These are phyloP conservation scores for Fulmarus glacialis DNA, from an alignment of 2,113 vertebrate species.

Conservation along the genomic window DNA sequence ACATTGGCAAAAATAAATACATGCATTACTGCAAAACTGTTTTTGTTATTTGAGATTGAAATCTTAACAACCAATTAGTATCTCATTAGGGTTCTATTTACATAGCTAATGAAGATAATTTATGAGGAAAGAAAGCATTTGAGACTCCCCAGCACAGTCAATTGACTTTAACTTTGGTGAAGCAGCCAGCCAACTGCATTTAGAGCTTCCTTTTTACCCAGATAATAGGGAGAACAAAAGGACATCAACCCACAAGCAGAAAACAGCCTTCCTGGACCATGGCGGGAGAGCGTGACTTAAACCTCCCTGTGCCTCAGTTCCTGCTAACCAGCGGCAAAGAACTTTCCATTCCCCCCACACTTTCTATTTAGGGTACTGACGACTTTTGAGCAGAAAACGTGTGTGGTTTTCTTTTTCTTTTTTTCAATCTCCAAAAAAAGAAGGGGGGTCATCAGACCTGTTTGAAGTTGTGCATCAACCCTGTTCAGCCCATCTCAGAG, in stretches of 20 bases:
- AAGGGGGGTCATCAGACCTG: neutral
- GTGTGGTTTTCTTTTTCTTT: neutral
- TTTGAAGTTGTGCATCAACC: neutral
- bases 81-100: conserved; percentile 35
- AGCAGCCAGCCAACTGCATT: neutral
- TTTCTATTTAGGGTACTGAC: neutral
- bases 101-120: conserved; percentile 27
- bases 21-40: neutral
- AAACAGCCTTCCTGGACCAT: neutral
- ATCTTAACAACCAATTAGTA: conserved; percentile 45
- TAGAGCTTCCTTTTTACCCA: neutral
- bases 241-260: neutral
- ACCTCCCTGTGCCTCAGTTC: neutral
- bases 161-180: neutral
- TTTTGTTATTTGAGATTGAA: conserved; percentile 16
- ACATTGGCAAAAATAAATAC: neutral
- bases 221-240: neutral
- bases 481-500: neutral
- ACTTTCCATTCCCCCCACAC: neutral
- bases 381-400: neutral
- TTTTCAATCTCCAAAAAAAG: neutral
- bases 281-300: neutral
- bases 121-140: neutral
- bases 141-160: neutral
- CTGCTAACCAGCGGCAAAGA: neutral